Conservation (phyloP, 2,888 invertebrate genomes). For the Euproctis similis region DNA sequence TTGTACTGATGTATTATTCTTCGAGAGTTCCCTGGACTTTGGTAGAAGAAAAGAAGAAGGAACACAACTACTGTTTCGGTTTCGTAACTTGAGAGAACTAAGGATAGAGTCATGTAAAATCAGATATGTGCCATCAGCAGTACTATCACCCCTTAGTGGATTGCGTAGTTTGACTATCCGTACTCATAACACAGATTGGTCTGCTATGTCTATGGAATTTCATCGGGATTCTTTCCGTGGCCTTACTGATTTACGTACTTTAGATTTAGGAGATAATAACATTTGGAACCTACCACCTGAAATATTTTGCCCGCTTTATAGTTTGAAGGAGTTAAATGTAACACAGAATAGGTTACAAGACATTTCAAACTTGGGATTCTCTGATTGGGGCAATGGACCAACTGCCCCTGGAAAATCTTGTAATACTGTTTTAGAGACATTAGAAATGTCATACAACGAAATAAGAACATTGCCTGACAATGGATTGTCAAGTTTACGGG, state of each 20-base stretch:
- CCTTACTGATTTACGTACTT: conserved; percentile 78
- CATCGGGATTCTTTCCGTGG: conserved; percentile 83
- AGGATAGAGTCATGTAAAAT: conserved; percentile 86
- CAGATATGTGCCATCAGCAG: conserved; percentile 81
- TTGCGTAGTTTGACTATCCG: conserved; percentile 80
- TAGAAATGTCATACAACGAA: conserved; percentile 85
- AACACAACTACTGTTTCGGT: conserved; percentile 75
- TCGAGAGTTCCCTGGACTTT: conserved; percentile 81
- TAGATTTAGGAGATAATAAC: conserved; percentile 85
- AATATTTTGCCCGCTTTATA: conserved; percentile 82
- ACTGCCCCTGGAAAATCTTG: conserved; percentile 81
- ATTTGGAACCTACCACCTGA: conserved; percentile 84
- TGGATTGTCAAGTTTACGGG: conserved; percentile 81
- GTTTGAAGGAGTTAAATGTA: conserved; percentile 81
- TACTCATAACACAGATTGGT: conserved; percentile 87
- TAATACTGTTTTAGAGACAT: conserved; percentile 79
- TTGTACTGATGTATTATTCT: conserved; percentile 83
- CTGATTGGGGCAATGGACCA: conserved; percentile 82
- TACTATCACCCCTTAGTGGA: conserved; percentile 80
- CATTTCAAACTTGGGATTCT: conserved; percentile 83
- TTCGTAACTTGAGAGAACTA: conserved; percentile 80
- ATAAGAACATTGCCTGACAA: conserved; percentile 82
- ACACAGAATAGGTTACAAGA: conserved; percentile 87
- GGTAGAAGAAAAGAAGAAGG: conserved; percentile 70
- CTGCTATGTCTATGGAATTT: conserved; percentile 84